These are phyloP conservation scores for Lucilia cuprina DNA, from an alignment of 1,140 invertebrate species.

Conservation along the genomic window DNA sequence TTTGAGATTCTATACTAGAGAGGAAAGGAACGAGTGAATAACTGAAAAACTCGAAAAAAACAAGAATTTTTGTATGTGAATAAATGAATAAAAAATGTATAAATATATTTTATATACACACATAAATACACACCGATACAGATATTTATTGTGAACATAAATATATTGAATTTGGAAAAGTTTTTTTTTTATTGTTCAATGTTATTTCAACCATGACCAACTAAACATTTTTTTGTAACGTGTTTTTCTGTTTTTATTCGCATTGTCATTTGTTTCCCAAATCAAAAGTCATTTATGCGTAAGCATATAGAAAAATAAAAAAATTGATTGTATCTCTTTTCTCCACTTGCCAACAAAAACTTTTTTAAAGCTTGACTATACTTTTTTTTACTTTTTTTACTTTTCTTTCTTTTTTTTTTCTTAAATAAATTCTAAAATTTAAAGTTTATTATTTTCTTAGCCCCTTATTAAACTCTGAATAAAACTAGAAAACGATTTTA, in stretches of 20 bases:
- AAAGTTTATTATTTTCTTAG: neutral
- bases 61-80: too few relatives aligned
- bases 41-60: too few relatives aligned
- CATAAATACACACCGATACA: too few relatives aligned
- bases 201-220: neutral
- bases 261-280: neutral
- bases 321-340: neutral
- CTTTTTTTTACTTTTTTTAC: neutral
- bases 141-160: too few relatives aligned
- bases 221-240: neutral
- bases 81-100: too few relatives aligned
- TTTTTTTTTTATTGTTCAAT: neutral
- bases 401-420: neutral
- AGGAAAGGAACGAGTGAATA: too few relatives aligned
- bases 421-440: neutral
- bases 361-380: neutral
- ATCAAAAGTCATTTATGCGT: constrained; percentile 2
- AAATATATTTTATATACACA: too few relatives aligned
- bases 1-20: neutral
- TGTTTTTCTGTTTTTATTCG: neutral
- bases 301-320: neutral
- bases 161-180: too few relatives aligned
- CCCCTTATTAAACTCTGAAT: too few relatives aligned
- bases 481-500: too few relatives aligned
- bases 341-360: neutral